Conservation (phyloP, 2,113 vertebrate genomes). For the Limanda limanda region DNA sequence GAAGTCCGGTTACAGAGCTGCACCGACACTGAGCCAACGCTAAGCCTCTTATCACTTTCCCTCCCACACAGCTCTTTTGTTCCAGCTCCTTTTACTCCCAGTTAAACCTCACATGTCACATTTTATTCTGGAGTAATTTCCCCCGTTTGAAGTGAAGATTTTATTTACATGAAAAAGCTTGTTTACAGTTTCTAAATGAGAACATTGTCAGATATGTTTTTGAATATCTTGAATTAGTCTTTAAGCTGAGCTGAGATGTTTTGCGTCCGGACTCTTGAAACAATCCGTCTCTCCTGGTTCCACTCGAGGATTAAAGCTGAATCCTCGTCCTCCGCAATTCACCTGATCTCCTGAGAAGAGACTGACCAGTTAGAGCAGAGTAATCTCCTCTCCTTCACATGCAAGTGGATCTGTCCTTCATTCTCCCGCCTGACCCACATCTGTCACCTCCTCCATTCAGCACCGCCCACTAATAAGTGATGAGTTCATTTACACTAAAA, state of each 20-base stretch:
- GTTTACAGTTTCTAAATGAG: too few species aligned
- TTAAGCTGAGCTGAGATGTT: neutral
- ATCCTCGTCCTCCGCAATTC: neutral
- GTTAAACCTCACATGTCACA: constrained; percentile 22
- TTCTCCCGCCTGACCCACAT: constrained; percentile 18
- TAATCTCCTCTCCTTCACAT: constrained; percentile 32
- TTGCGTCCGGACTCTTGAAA: neutral
- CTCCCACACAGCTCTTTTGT: constrained; percentile 39
- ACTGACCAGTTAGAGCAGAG: constrained; percentile 16
- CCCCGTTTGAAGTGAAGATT: too few species aligned
- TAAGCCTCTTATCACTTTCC: constrained; percentile 63
- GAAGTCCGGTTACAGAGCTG: constrained; percentile 9
- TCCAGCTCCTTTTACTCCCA: constrained; percentile 16
- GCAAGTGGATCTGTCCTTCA: constrained; percentile 39
- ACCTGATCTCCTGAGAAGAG: constrained; percentile 25
- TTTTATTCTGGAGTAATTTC: too few species aligned
- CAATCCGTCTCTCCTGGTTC: neutral
- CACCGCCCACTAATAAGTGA: neutral
- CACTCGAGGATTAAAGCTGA: neutral
- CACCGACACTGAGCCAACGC: constrained; percentile 18
- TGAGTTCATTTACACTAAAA: constrained; percentile 4
- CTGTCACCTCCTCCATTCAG: neutral
- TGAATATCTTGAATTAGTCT: neutral
- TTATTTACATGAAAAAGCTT: too few species aligned
- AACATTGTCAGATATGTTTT: neutral